Evolutionary conservation across 2,113 vertebrate genomes (phyloP).

Genomic region (Oncorhynchus keta): DNA sequence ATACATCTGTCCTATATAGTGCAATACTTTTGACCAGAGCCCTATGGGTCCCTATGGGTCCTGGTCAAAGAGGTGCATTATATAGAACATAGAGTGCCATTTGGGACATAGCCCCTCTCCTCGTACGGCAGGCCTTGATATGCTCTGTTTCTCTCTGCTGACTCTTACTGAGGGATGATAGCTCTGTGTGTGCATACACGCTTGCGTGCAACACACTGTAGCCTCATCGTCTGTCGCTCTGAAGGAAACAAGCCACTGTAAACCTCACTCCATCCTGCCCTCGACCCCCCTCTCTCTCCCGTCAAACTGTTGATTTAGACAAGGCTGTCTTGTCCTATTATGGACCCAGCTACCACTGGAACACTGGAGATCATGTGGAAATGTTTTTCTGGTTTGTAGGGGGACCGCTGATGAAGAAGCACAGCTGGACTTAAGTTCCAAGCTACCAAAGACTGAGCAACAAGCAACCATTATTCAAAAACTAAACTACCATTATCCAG

Average conservation of each 20-base stretch:
- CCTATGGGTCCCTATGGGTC: no score
- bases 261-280: no score
- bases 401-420: neutral
- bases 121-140: neutral
- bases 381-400: slow-evolving; percentile 30
- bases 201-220: neutral
- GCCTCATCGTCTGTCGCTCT: neutral
- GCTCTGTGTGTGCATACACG: no score
- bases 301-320: neutral
- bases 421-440: neutral
- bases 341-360: neutral
- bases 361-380: neutral
- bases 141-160: neutral
- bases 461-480: no score
- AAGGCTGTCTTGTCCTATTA: neutral
- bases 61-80: no score
- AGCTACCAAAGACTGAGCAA: no score
- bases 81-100: no score
- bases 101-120: neutral
- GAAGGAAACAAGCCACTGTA: neutral
- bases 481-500: no score
- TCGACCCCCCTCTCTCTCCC: no score
- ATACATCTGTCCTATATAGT: no score
- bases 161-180: neutral
- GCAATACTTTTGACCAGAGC: no score